Conservation (phyloP, 2,797 vertebrate genomes). For the Acanthurus leucopareius region DNA sequence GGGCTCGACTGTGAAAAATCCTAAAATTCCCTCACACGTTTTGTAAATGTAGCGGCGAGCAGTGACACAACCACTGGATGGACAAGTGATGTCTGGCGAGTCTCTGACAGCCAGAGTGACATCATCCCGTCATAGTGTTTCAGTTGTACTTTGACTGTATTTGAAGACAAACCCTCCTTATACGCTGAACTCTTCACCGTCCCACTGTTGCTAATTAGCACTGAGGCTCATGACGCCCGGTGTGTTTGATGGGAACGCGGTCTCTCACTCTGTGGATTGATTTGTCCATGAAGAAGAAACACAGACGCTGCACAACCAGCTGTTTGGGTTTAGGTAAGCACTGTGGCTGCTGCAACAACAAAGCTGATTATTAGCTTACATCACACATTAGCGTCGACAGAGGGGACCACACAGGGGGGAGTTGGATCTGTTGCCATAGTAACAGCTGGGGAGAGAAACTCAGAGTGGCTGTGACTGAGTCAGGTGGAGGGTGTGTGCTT, state of each 20-base stretch:
- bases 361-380: slow-evolving; percentile 51
- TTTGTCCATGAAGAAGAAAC: slow-evolving; percentile 28
- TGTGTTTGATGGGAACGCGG: slow-evolving; percentile 8
- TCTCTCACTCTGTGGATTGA: background rate
- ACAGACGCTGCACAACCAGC: slow-evolving; percentile 32
- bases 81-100: background rate
- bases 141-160: background rate
- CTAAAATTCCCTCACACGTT: slow-evolving; percentile 3
- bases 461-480: slow-evolving; percentile 77
- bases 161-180: background rate
- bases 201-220: background rate
- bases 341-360: slow-evolving; percentile 41
- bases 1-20: slow-evolving; percentile 7
- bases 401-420: slow-evolving; percentile 34
- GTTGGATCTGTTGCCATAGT: slow-evolving; percentile 69
- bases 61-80: slow-evolving; percentile 1
- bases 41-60: slow-evolving; percentile 3
- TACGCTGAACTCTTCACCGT: background rate
- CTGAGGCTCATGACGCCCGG: slow-evolving; percentile 6
- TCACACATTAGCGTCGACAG: slow-evolving; percentile 54
- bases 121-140: background rate
- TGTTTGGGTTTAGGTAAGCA: slow-evolving; percentile 31
- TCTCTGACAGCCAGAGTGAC: background rate
- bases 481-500: slow-evolving; percentile 63
- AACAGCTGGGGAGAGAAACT: slow-evolving; percentile 59